phyloP scores from a whole-genome alignment of 30 jellyfish, hydroid and myxozoan genomes.

The Cassiopea andromeda region DNA sequence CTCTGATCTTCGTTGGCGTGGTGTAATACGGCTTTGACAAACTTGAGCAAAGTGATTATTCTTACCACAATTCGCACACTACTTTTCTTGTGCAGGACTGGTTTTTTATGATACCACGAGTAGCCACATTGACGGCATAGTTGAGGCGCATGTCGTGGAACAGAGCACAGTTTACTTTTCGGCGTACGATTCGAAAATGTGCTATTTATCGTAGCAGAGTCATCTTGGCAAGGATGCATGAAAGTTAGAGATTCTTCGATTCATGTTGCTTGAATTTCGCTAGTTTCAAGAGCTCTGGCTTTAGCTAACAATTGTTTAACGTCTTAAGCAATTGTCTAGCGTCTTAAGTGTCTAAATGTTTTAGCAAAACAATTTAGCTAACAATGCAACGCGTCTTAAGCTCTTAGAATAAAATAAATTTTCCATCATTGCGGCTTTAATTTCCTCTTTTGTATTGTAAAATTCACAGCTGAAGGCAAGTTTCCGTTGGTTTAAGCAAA shows the following conservation, averaged over 20 bases:
- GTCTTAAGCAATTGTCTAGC: background rate
- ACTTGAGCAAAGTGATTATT: slow-evolving; percentile 41
- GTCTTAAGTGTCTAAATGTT: too few species aligned
- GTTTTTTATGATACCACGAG: slow-evolving; percentile 27
- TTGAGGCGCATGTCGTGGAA: background rate
- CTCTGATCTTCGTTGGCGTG: background rate
- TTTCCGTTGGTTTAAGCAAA: slow-evolving; percentile 17
- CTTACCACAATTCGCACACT: slow-evolving; percentile 21
- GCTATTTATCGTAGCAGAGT: background rate
- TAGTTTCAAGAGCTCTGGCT: slow-evolving; percentile 15
- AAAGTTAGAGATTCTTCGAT: background rate
- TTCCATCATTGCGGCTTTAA: slow-evolving; percentile 28
- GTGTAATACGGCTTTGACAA: slow-evolving; percentile 25
- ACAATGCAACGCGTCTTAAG: background rate
- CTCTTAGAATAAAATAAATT: background rate
- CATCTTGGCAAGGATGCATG: background rate
- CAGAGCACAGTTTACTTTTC: background rate
- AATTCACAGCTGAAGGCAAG: slow-evolving; percentile 16
- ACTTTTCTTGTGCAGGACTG: slow-evolving; percentile 29
- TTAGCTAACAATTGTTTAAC: slow-evolving; percentile 1
- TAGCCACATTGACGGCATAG: slow-evolving; percentile 21
- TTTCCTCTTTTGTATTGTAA: slow-evolving; percentile 6
- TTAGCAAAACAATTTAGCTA: background rate
- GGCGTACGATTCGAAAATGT: background rate
- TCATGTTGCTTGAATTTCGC: background rate